These are phyloP conservation scores for Nipponacmea schrenckii DNA, from an alignment of 2,888 invertebrate species.

Conservation along the genomic window DNA sequence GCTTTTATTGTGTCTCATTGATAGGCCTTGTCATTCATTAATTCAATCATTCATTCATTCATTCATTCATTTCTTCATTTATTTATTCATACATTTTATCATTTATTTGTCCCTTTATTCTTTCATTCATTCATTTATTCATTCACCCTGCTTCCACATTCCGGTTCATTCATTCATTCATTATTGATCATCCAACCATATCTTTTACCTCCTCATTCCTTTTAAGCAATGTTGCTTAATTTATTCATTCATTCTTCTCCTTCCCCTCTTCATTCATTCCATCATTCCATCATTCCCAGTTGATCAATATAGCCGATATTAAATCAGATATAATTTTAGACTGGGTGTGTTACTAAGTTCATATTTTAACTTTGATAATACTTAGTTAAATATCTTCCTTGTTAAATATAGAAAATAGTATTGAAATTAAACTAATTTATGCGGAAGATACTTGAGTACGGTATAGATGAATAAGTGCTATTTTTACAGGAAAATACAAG, in stretches of 20 bases:
- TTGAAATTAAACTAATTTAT: too few species aligned
- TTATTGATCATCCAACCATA: conserved; percentile 8
- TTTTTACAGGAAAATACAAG: too few species aligned
- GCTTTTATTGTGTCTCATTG: background rate
- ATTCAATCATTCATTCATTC: background rate
- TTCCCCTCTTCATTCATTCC: background rate
- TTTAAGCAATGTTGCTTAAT: too few species aligned
- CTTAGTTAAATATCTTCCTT: too few species aligned
- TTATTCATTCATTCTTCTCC: conserved; percentile 12
- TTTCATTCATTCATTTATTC: conserved; percentile 6
- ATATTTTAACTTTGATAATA: too few species aligned
- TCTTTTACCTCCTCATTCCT: conserved; percentile 3
- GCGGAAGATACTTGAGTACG: too few species aligned
- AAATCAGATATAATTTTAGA: too few species aligned
- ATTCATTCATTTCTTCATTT: background rate
- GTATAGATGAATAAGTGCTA: too few species aligned
- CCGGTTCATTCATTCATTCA: conserved; percentile 9
- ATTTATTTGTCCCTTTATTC: background rate
- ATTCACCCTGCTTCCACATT: conserved; percentile 1
- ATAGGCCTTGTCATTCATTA: conserved; percentile 6
- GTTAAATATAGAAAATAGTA: too few species aligned
- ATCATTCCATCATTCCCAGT: background rate
- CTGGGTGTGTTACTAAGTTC: too few species aligned
- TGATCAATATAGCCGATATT: background rate
- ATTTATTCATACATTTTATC: background rate